A percentile compares a stretch with the other conserved stretches of the same genome.
phyloP scores from a whole-genome alignment of 1,140 invertebrate species.

The Rhyzopertha dominica region DNA sequence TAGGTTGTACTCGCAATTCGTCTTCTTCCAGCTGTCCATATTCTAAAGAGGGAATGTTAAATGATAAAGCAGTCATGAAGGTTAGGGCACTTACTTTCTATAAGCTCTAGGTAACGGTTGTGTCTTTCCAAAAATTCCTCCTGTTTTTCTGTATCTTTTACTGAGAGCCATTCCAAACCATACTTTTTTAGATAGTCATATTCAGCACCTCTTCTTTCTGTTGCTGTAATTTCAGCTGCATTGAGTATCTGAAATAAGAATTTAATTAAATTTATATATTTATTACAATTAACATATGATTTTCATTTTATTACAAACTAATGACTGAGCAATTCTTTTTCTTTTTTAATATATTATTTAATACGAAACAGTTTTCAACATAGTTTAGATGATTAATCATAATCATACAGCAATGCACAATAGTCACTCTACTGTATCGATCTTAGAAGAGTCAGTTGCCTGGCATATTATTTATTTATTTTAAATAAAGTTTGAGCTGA shows the following conservation, averaged over 20 bases:
- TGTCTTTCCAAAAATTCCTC: conserved; percentile 63
- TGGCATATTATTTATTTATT: too few species aligned
- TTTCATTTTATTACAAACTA: not conserved
- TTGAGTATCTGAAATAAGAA: conserved; percentile 57
- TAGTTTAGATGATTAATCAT: too few species aligned
- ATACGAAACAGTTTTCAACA: too few species aligned
- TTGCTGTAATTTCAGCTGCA: conserved; percentile 57
- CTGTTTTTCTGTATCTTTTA: conserved; percentile 45
- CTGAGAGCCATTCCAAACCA: conserved; percentile 64
- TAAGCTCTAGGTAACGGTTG: conserved; percentile 62
- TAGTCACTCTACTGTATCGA: too few species aligned
- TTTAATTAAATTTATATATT: conserved; percentile 15
- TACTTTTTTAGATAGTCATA: conserved; percentile 83
- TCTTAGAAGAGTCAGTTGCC: too few species aligned
- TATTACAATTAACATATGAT: conserved; percentile 3
- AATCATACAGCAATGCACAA: too few species aligned
- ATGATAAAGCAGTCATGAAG: conserved; percentile 12
- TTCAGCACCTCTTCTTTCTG: conserved; percentile 75
- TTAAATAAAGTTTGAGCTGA: too few species aligned
- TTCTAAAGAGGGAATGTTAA: conserved; percentile 55
- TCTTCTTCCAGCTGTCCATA: conserved; percentile 74
- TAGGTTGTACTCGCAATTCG: conserved; percentile 55
- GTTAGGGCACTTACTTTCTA: conserved; percentile 47
- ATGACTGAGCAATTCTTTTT: too few species aligned
- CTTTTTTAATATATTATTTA: not conserved